phyloP scores from a whole-genome alignment of 2,113 vertebrate genomes.

The Callospermophilus lateralis region DNA sequence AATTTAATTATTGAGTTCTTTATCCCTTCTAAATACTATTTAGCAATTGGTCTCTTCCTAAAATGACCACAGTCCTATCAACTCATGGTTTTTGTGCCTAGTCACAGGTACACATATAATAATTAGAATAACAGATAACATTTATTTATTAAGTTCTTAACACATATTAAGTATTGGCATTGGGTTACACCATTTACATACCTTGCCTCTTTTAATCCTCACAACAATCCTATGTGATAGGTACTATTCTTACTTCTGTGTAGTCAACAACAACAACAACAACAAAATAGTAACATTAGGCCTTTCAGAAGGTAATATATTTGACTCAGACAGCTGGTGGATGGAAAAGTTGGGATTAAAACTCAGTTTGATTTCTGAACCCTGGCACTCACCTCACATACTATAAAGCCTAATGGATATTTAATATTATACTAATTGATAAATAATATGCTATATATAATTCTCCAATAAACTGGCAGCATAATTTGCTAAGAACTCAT shows the following conservation, averaged over 20 bases:
- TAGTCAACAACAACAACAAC: background rate
- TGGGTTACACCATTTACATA: background rate
- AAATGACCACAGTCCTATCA: constrained; percentile 4
- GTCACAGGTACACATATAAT: background rate
- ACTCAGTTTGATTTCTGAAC: background rate
- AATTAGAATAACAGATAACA: constrained; percentile 3
- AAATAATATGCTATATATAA: background rate
- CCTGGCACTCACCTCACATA: background rate
- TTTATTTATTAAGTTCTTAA: background rate
- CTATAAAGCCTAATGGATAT: background rate
- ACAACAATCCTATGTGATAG: background rate
- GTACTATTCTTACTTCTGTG: background rate
- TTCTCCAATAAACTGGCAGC: background rate
- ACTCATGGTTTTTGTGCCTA: background rate
- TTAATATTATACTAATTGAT: background rate
- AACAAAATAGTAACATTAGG: background rate
- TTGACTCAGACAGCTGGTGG: background rate
- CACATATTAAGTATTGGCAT: background rate
- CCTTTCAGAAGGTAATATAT: background rate
- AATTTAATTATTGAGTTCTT: background rate
- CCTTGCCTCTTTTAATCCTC: background rate
- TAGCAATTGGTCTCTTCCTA: constrained; percentile 7
- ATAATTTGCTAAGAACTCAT: background rate
- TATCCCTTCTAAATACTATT: background rate
- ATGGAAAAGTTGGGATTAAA: background rate